Percentiles rank a stretch among this genome's conserved stretches.
phyloP scores from a whole-genome alignment of 2,113 vertebrate genomes.

The Rhinolophus ferrumequinum region DNA sequence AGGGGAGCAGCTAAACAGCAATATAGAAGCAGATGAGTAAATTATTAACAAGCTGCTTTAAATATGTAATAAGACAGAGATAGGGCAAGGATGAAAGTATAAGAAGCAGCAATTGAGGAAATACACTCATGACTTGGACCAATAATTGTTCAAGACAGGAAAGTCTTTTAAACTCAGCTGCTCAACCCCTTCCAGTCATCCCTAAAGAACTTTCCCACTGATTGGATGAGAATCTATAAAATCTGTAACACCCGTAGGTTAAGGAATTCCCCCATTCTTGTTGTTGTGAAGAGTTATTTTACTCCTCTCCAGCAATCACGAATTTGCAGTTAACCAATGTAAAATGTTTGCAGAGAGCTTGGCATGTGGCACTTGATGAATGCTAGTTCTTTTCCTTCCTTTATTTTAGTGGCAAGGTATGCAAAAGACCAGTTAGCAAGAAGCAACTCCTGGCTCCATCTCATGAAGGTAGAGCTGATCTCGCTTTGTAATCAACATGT shows the following conservation, averaged over 20 bases:
- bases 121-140: not conserved
- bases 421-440: not conserved
- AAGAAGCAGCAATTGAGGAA: not conserved
- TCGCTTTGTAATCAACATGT: not conserved
- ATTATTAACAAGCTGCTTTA: conserved; percentile 2
- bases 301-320: not conserved
- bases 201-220: not conserved
- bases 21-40: not conserved
- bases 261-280: not conserved
- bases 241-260: not conserved
- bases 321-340: not conserved
- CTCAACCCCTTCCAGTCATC: not conserved
- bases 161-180: not conserved
- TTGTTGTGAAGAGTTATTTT: not conserved
- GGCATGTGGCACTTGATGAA: not conserved
- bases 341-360: not conserved
- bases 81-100: not conserved
- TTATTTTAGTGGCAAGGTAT: not conserved
- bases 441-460: not conserved
- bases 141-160: not conserved
- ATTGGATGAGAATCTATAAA: not conserved
- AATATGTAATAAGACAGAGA: not conserved
- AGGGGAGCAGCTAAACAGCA: not conserved
- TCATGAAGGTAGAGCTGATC: not conserved
- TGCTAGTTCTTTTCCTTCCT: not conserved